phyloP scores from a whole-genome alignment of 1,140 invertebrate genomes.

The Aricia agestis region DNA sequence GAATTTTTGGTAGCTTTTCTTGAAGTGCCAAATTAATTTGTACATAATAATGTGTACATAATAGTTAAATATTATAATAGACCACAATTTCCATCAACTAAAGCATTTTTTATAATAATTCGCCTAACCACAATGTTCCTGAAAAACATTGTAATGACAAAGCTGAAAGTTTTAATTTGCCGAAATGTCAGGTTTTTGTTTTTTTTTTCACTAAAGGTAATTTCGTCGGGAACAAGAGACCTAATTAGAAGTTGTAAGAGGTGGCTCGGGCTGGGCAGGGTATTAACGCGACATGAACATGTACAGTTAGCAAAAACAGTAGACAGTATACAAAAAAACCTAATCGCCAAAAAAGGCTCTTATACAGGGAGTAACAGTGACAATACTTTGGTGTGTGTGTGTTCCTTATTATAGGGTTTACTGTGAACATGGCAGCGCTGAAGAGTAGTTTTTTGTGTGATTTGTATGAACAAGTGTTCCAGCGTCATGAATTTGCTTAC shows the following conservation, averaged over 20 bases:
- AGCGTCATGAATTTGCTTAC: too few relatives aligned
- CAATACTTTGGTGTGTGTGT: too few relatives aligned
- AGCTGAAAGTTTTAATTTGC: slow-evolving; percentile 21
- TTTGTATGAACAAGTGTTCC: too few relatives aligned
- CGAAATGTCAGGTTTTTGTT: background rate
- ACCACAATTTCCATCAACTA: too few relatives aligned
- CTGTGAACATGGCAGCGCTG: too few relatives aligned
- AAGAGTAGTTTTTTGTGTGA: too few relatives aligned
- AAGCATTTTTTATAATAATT: too few relatives aligned
- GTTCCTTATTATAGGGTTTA: too few relatives aligned
- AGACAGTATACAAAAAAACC: background rate
- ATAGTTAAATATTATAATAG: too few relatives aligned
- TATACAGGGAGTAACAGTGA: background rate
- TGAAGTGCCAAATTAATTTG: too few relatives aligned
- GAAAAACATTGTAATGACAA: slow-evolving; percentile 14
- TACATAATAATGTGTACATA: too few relatives aligned
- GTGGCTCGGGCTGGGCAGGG: slow-evolving; percentile 29
- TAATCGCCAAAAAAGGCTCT: background rate
- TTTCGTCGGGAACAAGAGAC: slow-evolving; percentile 37
- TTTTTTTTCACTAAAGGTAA: slow-evolving; percentile 23
- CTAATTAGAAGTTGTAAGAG: slow-evolving; percentile 43
- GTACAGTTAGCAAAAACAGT: slow-evolving; percentile 4
- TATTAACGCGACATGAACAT: slow-evolving; percentile 26
- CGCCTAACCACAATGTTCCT: background rate
- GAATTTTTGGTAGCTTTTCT: too few relatives aligned